phyloP scores from a whole-genome alignment of 53 echinoderm and acorn worm genomes.

The Apostichopus leukothele region DNA sequence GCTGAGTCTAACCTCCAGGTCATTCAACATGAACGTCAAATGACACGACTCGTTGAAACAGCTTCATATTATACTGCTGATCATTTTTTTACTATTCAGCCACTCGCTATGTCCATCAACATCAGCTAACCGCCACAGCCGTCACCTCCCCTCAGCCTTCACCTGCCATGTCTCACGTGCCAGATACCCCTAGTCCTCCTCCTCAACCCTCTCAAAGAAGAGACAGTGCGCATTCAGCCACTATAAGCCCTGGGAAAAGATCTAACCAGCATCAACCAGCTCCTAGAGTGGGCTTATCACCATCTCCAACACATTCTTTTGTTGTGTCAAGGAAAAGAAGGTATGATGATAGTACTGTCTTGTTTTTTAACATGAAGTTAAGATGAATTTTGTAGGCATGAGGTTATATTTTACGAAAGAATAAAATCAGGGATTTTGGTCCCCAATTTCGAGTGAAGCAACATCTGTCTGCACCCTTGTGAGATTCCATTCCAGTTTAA shows the following conservation, averaged over 20 bases:
- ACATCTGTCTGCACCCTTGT: no score
- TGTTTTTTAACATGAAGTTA: no score
- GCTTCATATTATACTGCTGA: no score
- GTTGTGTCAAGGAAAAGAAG: constrained; percentile 12
- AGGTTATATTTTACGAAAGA: no score
- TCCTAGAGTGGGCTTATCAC: background rate
- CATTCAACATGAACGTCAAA: no score
- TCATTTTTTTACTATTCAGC: background rate
- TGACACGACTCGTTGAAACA: no score
- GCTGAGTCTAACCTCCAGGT: no score
- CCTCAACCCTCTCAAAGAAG: background rate
- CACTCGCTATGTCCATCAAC: background rate
- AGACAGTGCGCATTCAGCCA: background rate
- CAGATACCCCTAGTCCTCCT: background rate
- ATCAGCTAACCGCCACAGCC: background rate
- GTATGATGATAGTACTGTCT: background rate
- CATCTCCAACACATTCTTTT: constrained; percentile 41
- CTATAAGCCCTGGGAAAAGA: background rate
- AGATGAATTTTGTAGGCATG: no score
- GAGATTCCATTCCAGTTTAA: no score
- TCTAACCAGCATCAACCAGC: background rate
- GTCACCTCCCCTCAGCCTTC: background rate
- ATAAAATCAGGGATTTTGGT: no score
- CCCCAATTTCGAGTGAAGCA: no score
- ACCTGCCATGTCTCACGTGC: background rate